Evolutionary conservation across 2,797 vertebrate genomes (phyloP), one percentile per base, ranked within the genome.

Genomic region (Acanthiza pusilla): DNA sequence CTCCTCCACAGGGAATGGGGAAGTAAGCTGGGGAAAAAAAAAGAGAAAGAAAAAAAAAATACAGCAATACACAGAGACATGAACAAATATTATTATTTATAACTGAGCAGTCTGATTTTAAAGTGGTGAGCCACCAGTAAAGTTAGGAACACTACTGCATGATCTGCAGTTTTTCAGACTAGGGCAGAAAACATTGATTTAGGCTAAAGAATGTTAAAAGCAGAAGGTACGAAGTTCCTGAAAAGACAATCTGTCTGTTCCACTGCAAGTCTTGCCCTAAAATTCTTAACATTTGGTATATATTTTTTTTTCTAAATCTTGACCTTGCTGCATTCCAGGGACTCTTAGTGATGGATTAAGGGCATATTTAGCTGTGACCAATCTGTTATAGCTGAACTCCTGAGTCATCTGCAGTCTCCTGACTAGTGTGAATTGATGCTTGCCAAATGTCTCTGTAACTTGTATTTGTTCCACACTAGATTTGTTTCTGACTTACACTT

Each of bases 331-430:
- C 89, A 92, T 95, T 96, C 82, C 89, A 66, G 47, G 51, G 57
- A 73, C 66, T 85, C 85, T 91, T 96, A 94, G 43, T 32, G 65
- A 51, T 68, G 89, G 75, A 93, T 95, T 95, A 92, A 94, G 32
- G 43, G 54, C 82, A 78, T 85, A 40, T 91, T 92, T 93, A 95
- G 30, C 66, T 73, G 62, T 73, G 81, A 81, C 48, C 58, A 92
- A 25, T 20, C 47, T 21, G 21, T 74, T 89, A 45, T 26, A 83
- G 65, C 65, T 74, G 84, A 91, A 93, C 58, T 68, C n/a, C 36
- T 58, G 92, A 80, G 78, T 23, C 83, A 66, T 67, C 62, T 88
- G 43, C 34, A 40, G 81, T 53, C 76, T 90, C 66, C 91, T 60
- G 72, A 78, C 62, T 36, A 17, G 30, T 58, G 43, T 62, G 72